Percentiles rank a stretch among this genome's conserved stretches.
phyloP scores from a whole-genome alignment of 2,797 vertebrate species.

The Poecilia gillii region DNA sequence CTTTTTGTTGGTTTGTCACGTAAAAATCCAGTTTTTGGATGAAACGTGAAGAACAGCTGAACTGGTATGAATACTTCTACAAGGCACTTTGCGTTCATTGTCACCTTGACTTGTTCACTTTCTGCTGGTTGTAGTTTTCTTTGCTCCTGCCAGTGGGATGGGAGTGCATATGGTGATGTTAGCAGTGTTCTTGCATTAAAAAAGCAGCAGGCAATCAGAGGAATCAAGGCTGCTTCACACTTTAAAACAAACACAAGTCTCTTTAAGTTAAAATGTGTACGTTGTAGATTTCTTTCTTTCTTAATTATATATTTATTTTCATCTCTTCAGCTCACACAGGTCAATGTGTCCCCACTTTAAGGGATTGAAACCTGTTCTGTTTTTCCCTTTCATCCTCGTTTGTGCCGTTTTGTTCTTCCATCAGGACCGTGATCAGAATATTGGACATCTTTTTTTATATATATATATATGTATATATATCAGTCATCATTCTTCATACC shows the following conservation, averaged over 20 bases:
- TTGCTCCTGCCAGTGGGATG: background rate
- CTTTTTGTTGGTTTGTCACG: background rate
- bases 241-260: constrained; percentile 39
- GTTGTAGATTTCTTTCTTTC: constrained; percentile 73
- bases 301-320: constrained; percentile 77
- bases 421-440: constrained; percentile 52
- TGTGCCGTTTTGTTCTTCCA: constrained; percentile 8
- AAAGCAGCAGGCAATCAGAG: constrained; percentile 14
- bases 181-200: constrained; percentile 15
- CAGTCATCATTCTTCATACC: background rate
- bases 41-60: background rate
- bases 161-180: constrained; percentile 2
- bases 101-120: background rate
- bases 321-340: constrained; percentile 36
- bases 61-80: background rate
- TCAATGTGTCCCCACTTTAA: constrained; percentile 20
- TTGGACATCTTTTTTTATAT: background rate
- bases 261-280: constrained; percentile 74
- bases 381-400: constrained; percentile 17
- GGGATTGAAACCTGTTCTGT: constrained; percentile 38
- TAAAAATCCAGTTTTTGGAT: background rate
- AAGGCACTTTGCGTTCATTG: background rate
- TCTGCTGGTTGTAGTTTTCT: background rate
- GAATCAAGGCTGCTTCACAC: constrained; percentile 17
- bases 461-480: background rate